Percentiles rank a stretch among this genome's conserved stretches.
Conservation (phyloP, 2,797 vertebrate species). For the Melanogrammus aeglefinus region DNA sequence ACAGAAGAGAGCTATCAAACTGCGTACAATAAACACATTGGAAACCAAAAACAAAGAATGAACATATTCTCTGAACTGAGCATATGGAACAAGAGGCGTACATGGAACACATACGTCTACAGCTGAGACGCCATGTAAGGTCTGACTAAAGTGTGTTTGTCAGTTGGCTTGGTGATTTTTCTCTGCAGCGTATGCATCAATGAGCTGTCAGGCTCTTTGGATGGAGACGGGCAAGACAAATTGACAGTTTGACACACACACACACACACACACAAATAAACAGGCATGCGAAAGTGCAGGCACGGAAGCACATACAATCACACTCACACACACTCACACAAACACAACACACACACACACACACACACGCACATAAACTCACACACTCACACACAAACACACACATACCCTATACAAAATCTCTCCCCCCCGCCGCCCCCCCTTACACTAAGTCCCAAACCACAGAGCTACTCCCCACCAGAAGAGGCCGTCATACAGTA, state of each 20-base stretch:
- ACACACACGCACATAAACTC: not conserved
- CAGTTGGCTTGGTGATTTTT: constrained; percentile 71
- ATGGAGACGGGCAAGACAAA: constrained; percentile 65
- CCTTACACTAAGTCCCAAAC: constrained; percentile 5
- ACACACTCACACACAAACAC: constrained; percentile 9
- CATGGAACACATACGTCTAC: not conserved
- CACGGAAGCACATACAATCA: constrained; percentile 16
- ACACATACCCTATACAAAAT: constrained; percentile 16
- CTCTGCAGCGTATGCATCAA: constrained; percentile 67
- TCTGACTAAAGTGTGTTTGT: constrained; percentile 73
- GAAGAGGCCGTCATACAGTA: constrained; percentile 22
- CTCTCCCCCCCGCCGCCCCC: constrained; percentile 8
- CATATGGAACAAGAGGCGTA: not conserved
- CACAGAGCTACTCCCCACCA: constrained; percentile 7
- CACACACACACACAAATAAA: constrained; percentile 9
- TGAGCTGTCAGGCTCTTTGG: constrained; percentile 69
- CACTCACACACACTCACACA: constrained; percentile 14
- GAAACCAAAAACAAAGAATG: not conserved
- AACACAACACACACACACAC: constrained; percentile 20
- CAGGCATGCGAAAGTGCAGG: constrained; percentile 19
- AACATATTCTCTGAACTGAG: not conserved
- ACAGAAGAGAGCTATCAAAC: not conserved
- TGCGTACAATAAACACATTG: not conserved
- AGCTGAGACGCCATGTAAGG: not conserved
- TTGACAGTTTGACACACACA: constrained; percentile 58